These are phyloP conservation scores for Bellardia bayeri DNA, from an alignment of 2,888 invertebrate species.

Conservation along the genomic window DNA sequence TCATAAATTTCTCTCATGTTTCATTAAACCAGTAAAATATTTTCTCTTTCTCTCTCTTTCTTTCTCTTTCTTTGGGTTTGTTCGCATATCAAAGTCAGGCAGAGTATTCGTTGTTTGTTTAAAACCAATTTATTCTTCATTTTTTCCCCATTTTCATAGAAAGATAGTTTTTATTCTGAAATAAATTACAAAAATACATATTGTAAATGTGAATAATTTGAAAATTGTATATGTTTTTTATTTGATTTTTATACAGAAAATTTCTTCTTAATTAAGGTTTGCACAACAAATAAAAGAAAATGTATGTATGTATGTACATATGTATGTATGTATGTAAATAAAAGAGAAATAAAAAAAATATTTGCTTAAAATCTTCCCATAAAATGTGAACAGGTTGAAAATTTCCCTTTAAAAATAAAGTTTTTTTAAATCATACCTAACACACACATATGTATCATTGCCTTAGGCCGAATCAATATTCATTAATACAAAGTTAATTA, in stretches of 20 bases:
- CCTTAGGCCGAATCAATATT: conserved; percentile 11
- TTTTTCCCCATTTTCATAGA: not conserved
- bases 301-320: not conserved
- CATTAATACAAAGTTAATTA: conserved; percentile 40
- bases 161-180: conserved; percentile 56
- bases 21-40: conserved; percentile 60
- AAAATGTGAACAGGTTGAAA: not conserved
- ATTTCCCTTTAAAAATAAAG: not conserved
- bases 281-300: conserved; percentile 4
- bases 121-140: conserved; percentile 28
- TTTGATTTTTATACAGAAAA: not conserved
- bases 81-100: conserved; percentile 8
- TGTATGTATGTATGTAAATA: not conserved
- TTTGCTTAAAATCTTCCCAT: not conserved
- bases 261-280: conserved; percentile 12
- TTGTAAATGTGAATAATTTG: conserved; percentile 8
- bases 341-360: not conserved
- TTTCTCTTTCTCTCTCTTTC: not conserved
- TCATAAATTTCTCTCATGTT: conserved; percentile 71
- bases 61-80: not conserved
- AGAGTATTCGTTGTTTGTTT: conserved; percentile 31
- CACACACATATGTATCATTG: not conserved
- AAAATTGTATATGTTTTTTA: not conserved
- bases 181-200: conserved; percentile 53
- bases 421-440: not conserved